phyloP scores from a whole-genome alignment of 1,140 invertebrate species.

The Drosophila eugracilis region DNA sequence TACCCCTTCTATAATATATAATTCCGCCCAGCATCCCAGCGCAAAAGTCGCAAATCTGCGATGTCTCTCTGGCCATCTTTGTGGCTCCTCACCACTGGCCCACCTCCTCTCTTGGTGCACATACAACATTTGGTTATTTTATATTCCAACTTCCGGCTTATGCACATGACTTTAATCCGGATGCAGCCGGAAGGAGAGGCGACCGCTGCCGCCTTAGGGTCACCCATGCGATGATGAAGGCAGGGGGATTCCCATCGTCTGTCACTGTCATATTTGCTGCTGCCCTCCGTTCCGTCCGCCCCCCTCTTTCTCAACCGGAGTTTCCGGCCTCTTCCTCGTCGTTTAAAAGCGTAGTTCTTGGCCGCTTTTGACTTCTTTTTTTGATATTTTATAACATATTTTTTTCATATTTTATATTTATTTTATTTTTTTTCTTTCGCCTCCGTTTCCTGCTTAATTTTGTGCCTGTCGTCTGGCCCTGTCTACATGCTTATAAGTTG shows the following conservation, averaged over 20 bases:
- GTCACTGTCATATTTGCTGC: conserved; percentile 72
- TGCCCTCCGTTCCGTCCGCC: conserved; percentile 22
- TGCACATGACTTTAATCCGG: conserved; percentile 80
- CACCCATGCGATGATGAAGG: conserved; percentile 14
- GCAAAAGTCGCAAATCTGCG: conserved; percentile 66
- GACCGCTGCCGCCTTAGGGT: conserved; percentile 36
- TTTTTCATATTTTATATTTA: conserved; percentile 50
- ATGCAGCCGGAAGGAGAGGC: conserved; percentile 62
- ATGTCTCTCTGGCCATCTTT: not conserved
- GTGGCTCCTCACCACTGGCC: not conserved
- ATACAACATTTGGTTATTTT: conserved; percentile 72
- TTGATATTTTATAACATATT: conserved; percentile 8
- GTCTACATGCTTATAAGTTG: conserved; percentile 82
- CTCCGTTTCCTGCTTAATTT: conserved; percentile 77
- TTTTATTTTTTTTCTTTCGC: conserved; percentile 20
- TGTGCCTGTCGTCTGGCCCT: conserved; percentile 69
- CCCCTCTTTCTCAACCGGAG: not conserved
- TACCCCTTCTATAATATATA: conserved; percentile 36
- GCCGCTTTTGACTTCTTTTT: conserved; percentile 14
- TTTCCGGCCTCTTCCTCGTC: conserved; percentile 22
- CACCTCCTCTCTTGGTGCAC: not conserved
- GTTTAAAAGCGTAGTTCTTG: conserved; percentile 54
- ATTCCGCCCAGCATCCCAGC: conserved; percentile 15
- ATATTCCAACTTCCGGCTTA: conserved; percentile 80
- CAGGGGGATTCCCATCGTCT: conserved; percentile 50